Evolutionary conservation across 2,113 vertebrate species (phyloP), one percentile per base, ranked within the genome.

Genomic region (Elachura formosa): DNA sequence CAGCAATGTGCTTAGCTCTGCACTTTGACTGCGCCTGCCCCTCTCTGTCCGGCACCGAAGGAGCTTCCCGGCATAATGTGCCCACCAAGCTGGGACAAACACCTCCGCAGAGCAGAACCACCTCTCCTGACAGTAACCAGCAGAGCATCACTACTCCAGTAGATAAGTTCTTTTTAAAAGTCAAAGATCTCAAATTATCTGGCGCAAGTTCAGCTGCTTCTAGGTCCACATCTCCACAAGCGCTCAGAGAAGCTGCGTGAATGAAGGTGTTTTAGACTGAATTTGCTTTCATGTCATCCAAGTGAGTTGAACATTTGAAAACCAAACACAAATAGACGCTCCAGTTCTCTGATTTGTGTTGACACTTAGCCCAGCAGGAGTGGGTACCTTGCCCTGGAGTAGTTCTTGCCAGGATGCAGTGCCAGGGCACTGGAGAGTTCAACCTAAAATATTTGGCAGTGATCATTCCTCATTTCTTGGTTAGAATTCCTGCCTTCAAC

Each of bases 1-100:
- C 71, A 77, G 0, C 86, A 66, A 90, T 79, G 84, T 91, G 91
- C 89, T 94, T 59, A 94, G 93, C 93, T 96, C 26, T 52, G 90
- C 93, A 84, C 11, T 87, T 92, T 13, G 61, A 56, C 54, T 38
- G 45, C 10, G 49, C 68, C 92, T 38, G 85, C 63, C 76, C 56
- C 46, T 16, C 69, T 34, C 46, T 81, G 89, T 49, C 68, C 74
- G 16, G 71, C 86, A 5, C 41, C 33, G 62, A 12, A 83, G 25
- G 69, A 59, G 12, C 54, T 77, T 36, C 22, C 6, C 36, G 33
- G 64, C 76, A 15, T 40, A 73, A 13, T 1, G 36, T 10, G 6
- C 74, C 68, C 45, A 1, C 73, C 23, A 1, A 3, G 6, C 1
- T 12, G 20, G 34, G 56, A 7, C 14, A 10, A 24, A 12, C 59